phyloP scores from a whole-genome alignment of 2,113 vertebrate species.

The Peucedramus taeniatus region DNA sequence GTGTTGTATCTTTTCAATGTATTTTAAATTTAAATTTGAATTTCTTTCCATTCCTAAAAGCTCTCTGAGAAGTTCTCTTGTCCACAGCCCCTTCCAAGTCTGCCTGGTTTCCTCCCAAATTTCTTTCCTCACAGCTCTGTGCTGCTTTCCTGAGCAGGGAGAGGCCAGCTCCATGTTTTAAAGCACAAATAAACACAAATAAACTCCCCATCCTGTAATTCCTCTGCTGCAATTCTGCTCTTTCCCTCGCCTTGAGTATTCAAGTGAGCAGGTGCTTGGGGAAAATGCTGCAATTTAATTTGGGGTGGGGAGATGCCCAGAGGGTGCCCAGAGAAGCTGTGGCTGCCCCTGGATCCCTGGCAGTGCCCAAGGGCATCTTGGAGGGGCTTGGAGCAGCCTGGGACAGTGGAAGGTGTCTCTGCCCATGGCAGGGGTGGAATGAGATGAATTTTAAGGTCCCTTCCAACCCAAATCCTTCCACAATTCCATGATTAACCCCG shows the following conservation, averaged over 20 bases:
- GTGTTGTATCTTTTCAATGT: background rate
- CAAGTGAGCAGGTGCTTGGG: background rate
- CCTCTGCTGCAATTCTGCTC: background rate
- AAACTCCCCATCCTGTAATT: background rate
- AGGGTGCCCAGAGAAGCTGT: background rate
- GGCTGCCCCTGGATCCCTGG: background rate
- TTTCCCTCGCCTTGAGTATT: background rate
- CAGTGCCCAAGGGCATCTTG: accelerated
- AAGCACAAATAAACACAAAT: background rate
- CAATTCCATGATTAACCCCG: background rate
- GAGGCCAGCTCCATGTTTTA: background rate
- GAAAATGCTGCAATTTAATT: constrained; percentile 18
- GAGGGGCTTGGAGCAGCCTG: background rate
- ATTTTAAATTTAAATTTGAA: too few species aligned
- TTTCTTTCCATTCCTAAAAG: background rate
- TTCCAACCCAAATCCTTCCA: background rate
- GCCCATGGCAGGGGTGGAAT: background rate
- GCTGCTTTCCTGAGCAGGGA: background rate
- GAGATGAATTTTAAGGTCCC: background rate
- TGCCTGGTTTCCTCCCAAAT: background rate
- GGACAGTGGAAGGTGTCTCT: background rate
- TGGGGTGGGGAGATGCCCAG: too few species aligned
- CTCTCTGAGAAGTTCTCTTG: background rate
- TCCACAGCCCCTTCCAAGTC: background rate
- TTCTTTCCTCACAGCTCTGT: background rate